Conservation (phyloP, 1,140 invertebrate species). For the Brachionus rotundiformis region DNA sequence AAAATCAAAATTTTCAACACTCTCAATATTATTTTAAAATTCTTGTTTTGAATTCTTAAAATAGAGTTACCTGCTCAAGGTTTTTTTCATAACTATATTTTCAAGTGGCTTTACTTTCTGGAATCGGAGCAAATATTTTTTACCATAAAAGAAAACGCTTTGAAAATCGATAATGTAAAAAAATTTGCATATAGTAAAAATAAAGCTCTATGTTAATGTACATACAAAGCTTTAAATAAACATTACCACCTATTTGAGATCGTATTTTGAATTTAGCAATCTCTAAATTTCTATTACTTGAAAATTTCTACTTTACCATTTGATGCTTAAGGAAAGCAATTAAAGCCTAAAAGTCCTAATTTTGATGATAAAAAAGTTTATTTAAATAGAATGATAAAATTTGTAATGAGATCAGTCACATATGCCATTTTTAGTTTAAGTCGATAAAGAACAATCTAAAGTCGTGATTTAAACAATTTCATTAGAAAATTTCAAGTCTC, state of each 20-base stretch:
- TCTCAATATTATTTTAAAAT: not conserved
- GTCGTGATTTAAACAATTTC: not conserved
- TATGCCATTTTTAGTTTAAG: not conserved
- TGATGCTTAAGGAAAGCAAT: not conserved
- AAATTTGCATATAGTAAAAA: not conserved
- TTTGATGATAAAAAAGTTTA: not conserved
- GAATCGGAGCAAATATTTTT: not conserved
- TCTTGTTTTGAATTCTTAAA: not conserved
- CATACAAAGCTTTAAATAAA: not conserved
- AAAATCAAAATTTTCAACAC: not conserved
- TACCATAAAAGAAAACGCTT: not conserved
- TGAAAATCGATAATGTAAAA: conserved; percentile 3
- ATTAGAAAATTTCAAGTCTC: not conserved
- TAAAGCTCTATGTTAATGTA: not conserved
- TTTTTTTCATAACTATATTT: not conserved
- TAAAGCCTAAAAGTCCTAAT: not conserved
- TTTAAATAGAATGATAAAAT: not conserved
- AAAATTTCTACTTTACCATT: not conserved
- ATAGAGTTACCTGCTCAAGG: not conserved
- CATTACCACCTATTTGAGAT: not conserved
- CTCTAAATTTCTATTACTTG: not conserved
- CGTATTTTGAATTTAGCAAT: not conserved
- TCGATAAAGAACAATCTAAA: not conserved
- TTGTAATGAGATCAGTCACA: not conserved
- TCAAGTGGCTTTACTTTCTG: not conserved